Conservation (phyloP, 2,797 vertebrate species). For the Syngnathus acus region DNA sequence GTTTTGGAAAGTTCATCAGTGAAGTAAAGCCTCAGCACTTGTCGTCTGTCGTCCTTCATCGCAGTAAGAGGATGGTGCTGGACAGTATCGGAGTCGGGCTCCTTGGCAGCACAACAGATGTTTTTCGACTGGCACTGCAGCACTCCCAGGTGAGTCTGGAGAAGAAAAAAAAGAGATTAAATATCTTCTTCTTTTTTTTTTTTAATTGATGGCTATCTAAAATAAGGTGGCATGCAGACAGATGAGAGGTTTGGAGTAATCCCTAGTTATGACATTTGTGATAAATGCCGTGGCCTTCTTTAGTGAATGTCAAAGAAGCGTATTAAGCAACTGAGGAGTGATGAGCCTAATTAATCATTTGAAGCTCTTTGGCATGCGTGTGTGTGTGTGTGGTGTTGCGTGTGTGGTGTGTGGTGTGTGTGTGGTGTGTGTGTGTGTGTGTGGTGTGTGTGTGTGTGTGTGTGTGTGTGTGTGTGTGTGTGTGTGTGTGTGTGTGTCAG, state of each 20-base stretch:
- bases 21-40: slow-evolving; percentile 65
- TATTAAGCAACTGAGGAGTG: slow-evolving; percentile 15
- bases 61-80: slow-evolving; percentile 86
- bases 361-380: slow-evolving; percentile 2
- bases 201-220: slow-evolving; percentile 6
- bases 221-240: slow-evolving; percentile 1
- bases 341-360: slow-evolving; percentile 6
- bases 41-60: slow-evolving; percentile 63
- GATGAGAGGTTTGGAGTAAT: background rate
- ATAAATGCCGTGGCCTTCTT: background rate
- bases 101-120: slow-evolving; percentile 76
- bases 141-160: slow-evolving; percentile 74
- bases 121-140: slow-evolving; percentile 74
- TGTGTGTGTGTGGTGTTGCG: too few species aligned
- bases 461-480: too few species aligned
- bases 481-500: too few species aligned
- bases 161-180: background rate
- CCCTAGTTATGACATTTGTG: slow-evolving; percentile 11
- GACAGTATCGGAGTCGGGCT: slow-evolving; percentile 85
- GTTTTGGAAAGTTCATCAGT: slow-evolving; percentile 78
- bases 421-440: too few species aligned
- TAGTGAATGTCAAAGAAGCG: slow-evolving; percentile 16
- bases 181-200: background rate
- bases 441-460: too few species aligned
- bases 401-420: too few species aligned